A percentile compares a stretch with the other conserved stretches of the same genome.
Conservation (phyloP, 2,797 vertebrate species). For the Takifugu ocellatus region DNA sequence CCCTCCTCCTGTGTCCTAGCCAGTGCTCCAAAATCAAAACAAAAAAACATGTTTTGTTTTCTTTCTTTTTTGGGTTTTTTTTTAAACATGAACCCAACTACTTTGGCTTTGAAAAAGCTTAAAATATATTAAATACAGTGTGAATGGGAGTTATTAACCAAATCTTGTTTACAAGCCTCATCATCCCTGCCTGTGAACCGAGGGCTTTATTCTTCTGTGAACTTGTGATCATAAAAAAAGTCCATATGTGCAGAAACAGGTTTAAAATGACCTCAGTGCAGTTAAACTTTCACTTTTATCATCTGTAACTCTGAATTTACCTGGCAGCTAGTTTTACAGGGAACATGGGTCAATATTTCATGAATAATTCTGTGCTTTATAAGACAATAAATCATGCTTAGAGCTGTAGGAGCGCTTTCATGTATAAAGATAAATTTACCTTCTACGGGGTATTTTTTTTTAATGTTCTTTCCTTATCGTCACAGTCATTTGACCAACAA, state of each 20-base stretch:
- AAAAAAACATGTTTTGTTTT: no score
- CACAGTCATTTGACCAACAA: slow-evolving; percentile 12
- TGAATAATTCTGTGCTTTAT: slow-evolving; percentile 17
- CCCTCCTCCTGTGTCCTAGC: no score
- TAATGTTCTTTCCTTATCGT: slow-evolving; percentile 17
- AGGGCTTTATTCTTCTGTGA: no score
- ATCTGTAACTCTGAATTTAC: slow-evolving; percentile 37
- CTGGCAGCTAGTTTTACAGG: slow-evolving; percentile 31
- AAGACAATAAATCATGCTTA: slow-evolving; percentile 28
- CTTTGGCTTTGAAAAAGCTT: no score
- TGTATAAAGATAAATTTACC: slow-evolving; percentile 21
- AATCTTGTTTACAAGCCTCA: no score
- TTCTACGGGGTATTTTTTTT: slow-evolving; percentile 19
- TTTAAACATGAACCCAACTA: no score
- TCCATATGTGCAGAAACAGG: not conserved
- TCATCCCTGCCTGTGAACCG: no score
- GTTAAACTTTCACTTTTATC: slow-evolving; percentile 55
- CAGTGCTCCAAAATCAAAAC: no score
- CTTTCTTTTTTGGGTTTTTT: no score
- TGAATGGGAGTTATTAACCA: no score
- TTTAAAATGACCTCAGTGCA: not conserved
- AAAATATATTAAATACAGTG: no score
- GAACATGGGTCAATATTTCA: slow-evolving; percentile 15
- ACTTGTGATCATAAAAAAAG: no score
- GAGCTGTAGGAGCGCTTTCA: slow-evolving; percentile 11